phyloP scores from a whole-genome alignment of 2,888 invertebrate genomes.

The Dryadula phaetusa region DNA sequence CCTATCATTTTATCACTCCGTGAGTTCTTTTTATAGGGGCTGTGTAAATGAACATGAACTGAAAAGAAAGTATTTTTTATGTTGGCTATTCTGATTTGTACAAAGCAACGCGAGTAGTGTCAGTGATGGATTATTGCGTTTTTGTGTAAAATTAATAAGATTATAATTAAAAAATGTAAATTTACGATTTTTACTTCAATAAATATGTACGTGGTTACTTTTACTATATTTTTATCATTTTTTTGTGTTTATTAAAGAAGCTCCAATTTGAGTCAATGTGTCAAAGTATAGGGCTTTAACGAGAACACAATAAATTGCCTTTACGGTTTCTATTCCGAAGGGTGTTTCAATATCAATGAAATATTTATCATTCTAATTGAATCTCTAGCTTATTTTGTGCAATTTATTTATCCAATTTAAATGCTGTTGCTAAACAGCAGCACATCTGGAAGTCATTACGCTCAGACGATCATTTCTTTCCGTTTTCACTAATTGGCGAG shows the following conservation, averaged over 20 bases:
- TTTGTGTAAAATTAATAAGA: conserved; percentile 63
- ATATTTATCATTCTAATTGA: conserved; percentile 48
- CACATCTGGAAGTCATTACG: conserved; percentile 66
- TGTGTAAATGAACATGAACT: conserved; percentile 6
- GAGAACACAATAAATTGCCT: conserved; percentile 68
- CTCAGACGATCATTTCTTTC: conserved; percentile 50
- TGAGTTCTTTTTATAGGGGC: too few species aligned
- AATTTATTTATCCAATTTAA: conserved; percentile 38
- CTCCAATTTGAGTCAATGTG: conserved; percentile 65
- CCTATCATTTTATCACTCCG: not conserved
- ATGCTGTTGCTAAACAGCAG: conserved; percentile 49
- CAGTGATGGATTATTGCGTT: conserved; percentile 70
- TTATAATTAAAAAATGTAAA: conserved; percentile 63
- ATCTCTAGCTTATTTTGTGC: conserved; percentile 38
- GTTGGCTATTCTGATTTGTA: conserved; percentile 63
- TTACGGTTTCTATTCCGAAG: conserved; percentile 57
- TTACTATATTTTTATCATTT: conserved; percentile 29
- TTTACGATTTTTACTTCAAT: conserved; percentile 46
- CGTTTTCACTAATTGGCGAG: conserved; percentile 58
- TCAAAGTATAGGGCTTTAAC: conserved; percentile 69
- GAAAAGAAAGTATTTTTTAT: conserved; percentile 46
- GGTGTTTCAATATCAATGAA: conserved; percentile 50
- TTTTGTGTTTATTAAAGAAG: conserved; percentile 17
- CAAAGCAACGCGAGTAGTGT: conserved; percentile 81
- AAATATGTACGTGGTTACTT: conserved; percentile 53